Evolutionary conservation across 2,888 invertebrate species (phyloP), one percentile per base, ranked within the genome.

Genomic region (Drosophila yooni): DNA sequence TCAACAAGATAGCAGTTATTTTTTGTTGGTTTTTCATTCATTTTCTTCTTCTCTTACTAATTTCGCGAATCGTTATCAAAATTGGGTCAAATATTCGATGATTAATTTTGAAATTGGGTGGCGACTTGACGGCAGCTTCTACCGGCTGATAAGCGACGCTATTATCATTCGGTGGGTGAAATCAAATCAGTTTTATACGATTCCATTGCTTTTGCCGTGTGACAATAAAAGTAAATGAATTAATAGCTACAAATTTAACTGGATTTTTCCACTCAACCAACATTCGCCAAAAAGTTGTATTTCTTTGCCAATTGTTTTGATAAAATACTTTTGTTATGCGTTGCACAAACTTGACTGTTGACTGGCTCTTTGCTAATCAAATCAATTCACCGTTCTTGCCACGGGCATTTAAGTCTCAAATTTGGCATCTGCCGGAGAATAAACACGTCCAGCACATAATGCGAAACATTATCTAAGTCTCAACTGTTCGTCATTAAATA

Each of bases 41-140:
- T 7, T 21, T 13, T 7, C 21, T 13, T 15, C 25, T 51, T 36
- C 33, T 52, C 25, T 43, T 36, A 33, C 34, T 18, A 6, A 38
- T 43, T 65, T 70, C n/a, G 59, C 70, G 54, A 60, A 60, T 60
- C 7, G 38, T 48, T 67, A 58, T 67, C 46, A 69, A 69, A 68
- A 69, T 69, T 69, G 18, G 69, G 69, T 69, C 67, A 69, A 67
- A 15, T 69, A 58, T 69, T 60, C 43, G 36, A 18, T 58, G 57
- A 69, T 69, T 58, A 58, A 29, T 52, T 52, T 52, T n/a, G 4
- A 51, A 56, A 40, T 18, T 29, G 38, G 25, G 21, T 13, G 48
- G 27, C 27, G 3, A 50, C 33, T 34, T 34, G 43, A 29, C 29
- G 34, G 8, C 58, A 36, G 36, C 36, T 29, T 50, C 29, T 11